Evolutionary conservation across 2,113 vertebrate species (phyloP).

Genomic region (Varanus salvator): DNA sequence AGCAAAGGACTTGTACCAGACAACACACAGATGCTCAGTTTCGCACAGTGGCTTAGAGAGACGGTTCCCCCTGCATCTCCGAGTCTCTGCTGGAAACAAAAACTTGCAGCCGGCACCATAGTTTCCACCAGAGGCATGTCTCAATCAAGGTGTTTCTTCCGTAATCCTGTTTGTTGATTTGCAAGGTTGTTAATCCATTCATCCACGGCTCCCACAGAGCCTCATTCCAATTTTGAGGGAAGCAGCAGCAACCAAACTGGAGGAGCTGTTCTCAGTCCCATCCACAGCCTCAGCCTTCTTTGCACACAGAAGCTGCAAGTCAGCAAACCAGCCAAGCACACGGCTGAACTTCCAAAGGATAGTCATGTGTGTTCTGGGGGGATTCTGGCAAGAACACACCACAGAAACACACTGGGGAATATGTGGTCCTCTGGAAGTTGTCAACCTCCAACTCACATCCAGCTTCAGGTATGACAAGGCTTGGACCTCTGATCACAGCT

Average conservation of each 20-base stretch:
- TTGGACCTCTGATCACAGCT: no score
- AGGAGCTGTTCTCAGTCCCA: background rate
- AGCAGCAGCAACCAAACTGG: background rate
- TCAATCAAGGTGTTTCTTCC: slow-evolving; percentile 28
- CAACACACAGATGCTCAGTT: background rate
- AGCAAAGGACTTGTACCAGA: background rate
- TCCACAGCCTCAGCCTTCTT: background rate
- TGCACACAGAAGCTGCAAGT: background rate
- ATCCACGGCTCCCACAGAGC: fast-evolving
- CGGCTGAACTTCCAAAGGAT: background rate
- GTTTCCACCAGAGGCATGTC: background rate
- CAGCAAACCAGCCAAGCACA: background rate
- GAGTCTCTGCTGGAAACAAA: background rate
- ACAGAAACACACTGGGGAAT: no score
- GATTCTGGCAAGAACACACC: background rate
- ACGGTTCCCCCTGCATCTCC: background rate
- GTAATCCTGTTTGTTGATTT: slow-evolving; percentile 69
- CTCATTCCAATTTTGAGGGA: background rate
- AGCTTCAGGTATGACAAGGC: no score
- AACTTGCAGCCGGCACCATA: background rate
- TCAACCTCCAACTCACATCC: no score
- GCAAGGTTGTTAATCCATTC: slow-evolving; percentile 55
- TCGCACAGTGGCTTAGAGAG: no score
- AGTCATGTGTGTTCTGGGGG: background rate
- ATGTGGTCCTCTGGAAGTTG: no score